These are phyloP conservation scores for Tetragonula clypearis DNA, from an alignment of 1,140 invertebrate genomes.

Conservation along the genomic window DNA sequence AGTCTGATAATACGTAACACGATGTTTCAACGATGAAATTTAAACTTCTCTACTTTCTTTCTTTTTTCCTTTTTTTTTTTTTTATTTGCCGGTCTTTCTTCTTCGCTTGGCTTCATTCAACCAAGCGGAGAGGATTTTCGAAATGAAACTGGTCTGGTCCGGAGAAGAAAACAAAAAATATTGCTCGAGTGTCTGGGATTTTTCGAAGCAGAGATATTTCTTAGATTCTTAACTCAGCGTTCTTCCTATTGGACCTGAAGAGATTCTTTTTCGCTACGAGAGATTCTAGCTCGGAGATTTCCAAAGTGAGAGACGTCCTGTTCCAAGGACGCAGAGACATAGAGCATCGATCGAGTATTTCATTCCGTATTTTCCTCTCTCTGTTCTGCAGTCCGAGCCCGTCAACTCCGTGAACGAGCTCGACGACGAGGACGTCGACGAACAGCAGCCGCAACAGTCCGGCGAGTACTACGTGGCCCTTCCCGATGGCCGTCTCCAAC, in stretches of 20 bases:
- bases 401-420: conserved; percentile 76
- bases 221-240: no score
- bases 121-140: background rate
- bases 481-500: conserved; percentile 81
- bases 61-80: no score
- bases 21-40: conserved; percentile 1
- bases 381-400: conserved; percentile 70
- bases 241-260: no score
- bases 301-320: no score
- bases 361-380: background rate
- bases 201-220: no score
- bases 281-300: no score
- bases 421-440: conserved; percentile 72
- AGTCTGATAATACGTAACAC: conserved; percentile 54
- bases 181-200: no score
- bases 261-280: no score
- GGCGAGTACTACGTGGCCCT: conserved; percentile 83
- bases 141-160: background rate
- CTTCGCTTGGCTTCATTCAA: background rate
- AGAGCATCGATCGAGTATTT: background rate
- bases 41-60: background rate
- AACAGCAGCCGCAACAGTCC: conserved; percentile 71
- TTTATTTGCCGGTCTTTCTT: background rate
- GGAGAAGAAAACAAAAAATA: background rate
- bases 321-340: no score